Percentiles rank a stretch among this genome's conserved stretches.
These are phyloP conservation scores for Sphaerophoria taeniata DNA, from an alignment of 2,888 invertebrate species.

Conservation along the genomic window DNA sequence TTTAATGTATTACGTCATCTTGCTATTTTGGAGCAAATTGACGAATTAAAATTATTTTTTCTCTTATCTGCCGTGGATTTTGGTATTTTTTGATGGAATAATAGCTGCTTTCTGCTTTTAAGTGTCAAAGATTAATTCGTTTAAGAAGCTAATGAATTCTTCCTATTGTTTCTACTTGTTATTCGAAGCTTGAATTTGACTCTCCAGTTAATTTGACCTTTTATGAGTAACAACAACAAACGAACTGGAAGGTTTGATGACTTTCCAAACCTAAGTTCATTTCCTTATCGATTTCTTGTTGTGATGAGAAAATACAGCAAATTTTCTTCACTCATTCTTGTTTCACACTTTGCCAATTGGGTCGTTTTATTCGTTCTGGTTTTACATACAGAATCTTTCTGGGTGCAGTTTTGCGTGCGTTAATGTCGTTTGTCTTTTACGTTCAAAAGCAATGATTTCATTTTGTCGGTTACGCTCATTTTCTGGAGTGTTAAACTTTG, in stretches of 20 bases:
- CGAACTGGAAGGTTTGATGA: too few species aligned
- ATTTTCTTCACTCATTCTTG: background rate
- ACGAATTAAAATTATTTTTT: slow-evolving; percentile 76
- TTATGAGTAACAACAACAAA: too few species aligned
- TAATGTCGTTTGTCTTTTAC: background rate
- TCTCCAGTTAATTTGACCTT: too few species aligned
- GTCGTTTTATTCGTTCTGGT: background rate
- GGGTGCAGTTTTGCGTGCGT: slow-evolving; percentile 28
- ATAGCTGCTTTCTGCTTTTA: background rate
- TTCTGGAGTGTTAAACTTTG: background rate
- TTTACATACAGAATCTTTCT: background rate
- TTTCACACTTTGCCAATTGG: background rate
- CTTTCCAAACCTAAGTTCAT: too few species aligned
- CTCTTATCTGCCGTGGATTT: background rate
- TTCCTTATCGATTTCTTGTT: too few species aligned
- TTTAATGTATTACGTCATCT: slow-evolving; percentile 78
- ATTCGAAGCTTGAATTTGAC: too few species aligned
- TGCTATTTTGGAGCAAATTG: slow-evolving; percentile 79
- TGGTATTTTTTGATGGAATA: background rate
- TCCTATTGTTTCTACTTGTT: too few species aligned
- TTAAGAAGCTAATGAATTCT: too few species aligned
- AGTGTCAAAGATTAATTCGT: too few species aligned
- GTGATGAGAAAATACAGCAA: background rate
- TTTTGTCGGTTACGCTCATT: background rate
- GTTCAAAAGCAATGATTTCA: background rate